Base-by-base conservation (phyloP, 2,888 invertebrate species). In the Gortyna flavago region DNA sequence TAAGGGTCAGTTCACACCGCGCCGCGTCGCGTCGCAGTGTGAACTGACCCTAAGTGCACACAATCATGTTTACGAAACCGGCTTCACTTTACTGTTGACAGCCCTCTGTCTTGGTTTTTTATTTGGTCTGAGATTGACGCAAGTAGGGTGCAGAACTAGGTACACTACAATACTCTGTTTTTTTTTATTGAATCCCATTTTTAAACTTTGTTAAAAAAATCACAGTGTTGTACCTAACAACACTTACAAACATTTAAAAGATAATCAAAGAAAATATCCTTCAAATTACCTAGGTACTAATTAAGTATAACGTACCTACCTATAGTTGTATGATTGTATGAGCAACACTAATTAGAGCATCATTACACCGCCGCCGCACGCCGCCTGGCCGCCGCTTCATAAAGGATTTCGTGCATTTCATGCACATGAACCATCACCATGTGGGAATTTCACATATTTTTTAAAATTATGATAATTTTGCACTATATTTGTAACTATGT, bases 241-340 rank as follows among this genome's bases (percentile, higher is more conserved):
- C 57, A 59, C 8, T 16, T 29, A 66, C 51, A n/a, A 35, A 18
- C n/a, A 16, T 29, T 41, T 25, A 5, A n/a, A 54, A 21, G 59
- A n/a, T 48, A 69, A 59, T 35, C 32, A 32, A 35, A 11, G 21
- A 62, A 74, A 32, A 61, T 48, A 61, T 38, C 59, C 71, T 71
- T 61, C 59, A 61, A 71, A 61, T 35, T n/a, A 25, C 51, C 3
- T 54, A 35, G 35, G 35, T 35, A 9, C 48, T 18, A n/a, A n/a
- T n/a, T 62, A 3, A 18, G n/a, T 25, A 64, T 62, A 51, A 51
- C 25, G 1, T 44, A 38, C 6, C 0, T 25, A 51, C 21, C 0
- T 18, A 11, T 25, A 32, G 18, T 16, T 32, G 18, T 9, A 41
- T 32, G n/a, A 38, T 16, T 32, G 18, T 9, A 41, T 32, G n/a